Conservation (phyloP, 2,888 invertebrate species). For the Drosophila kambysellisi region DNA sequence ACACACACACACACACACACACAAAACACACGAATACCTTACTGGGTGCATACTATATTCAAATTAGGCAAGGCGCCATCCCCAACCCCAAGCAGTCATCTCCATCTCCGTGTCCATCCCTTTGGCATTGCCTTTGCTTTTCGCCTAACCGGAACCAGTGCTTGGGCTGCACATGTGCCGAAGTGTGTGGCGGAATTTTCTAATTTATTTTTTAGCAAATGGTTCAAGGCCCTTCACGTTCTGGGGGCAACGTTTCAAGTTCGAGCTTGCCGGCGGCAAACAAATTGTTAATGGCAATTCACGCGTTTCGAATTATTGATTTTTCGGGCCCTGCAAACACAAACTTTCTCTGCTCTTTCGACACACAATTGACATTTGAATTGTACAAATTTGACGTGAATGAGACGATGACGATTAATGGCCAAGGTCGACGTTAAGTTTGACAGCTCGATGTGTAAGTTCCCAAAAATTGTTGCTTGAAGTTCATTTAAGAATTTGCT, state of each 20-base stretch:
- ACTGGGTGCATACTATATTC: constrained; percentile 59
- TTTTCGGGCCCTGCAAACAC: constrained; percentile 56
- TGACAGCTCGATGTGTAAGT: constrained; percentile 54
- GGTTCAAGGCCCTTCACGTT: constrained; percentile 82
- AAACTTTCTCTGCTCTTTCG: constrained; percentile 53
- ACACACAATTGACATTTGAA: constrained; percentile 75
- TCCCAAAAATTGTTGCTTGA: constrained; percentile 10
- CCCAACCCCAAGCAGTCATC: constrained; percentile 30
- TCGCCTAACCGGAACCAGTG: constrained; percentile 38
- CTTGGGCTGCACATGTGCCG: constrained; percentile 59
- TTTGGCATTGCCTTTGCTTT: constrained; percentile 24
- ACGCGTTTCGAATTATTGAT: constrained; percentile 74
- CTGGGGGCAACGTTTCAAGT: constrained; percentile 57
- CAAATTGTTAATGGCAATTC: constrained; percentile 77
- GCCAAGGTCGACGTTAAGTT: constrained; percentile 80
- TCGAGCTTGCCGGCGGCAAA: constrained; percentile 59
- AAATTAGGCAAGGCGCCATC: constrained; percentile 74
- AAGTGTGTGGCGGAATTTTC: constrained; percentile 82
- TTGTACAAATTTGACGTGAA: constrained; percentile 76
- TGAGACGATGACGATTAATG: constrained; percentile 76
- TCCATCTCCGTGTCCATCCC: constrained; percentile 23
- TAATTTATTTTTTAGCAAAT: constrained; percentile 84
- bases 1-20: constrained; percentile 25
- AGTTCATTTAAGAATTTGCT: constrained; percentile 10
- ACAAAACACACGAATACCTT: constrained; percentile 22